Conservation (phyloP, 2,888 invertebrate genomes). For the Herminia tarsipennalis region DNA sequence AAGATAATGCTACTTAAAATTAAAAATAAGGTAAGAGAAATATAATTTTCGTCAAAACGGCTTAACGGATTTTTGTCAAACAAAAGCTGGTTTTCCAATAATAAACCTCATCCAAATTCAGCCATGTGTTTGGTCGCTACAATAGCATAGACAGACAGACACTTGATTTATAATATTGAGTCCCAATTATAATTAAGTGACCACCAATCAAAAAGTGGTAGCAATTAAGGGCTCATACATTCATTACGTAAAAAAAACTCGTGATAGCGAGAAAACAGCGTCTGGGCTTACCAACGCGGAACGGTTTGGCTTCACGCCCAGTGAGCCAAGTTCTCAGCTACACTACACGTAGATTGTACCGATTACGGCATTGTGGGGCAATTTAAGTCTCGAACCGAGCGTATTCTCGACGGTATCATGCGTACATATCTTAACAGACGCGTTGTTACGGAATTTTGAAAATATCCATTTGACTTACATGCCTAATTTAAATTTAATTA, state of each 20-base stretch:
- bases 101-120: no score
- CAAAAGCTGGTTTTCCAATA: no score
- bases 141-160: no score
- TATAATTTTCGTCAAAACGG: no score
- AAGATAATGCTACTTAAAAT: no score
- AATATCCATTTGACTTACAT: constrained; percentile 47
- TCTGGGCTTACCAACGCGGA: constrained; percentile 71
- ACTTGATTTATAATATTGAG: no score
- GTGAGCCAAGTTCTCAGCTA: constrained; percentile 65
- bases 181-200: no score
- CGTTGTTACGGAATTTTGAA: constrained; percentile 49
- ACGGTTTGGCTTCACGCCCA: constrained; percentile 76
- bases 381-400: constrained; percentile 62
- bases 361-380: constrained; percentile 72
- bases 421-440: constrained; percentile 49
- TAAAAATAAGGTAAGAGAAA: no score
- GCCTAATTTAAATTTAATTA: constrained; percentile 54
- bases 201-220: constrained; percentile 64
- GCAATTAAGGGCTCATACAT: constrained; percentile 58
- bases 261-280: constrained; percentile 76
- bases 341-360: constrained; percentile 65
- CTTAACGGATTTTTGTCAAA: no score
- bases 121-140: no score
- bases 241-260: constrained; percentile 64
- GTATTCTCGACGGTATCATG: constrained; percentile 52